Base-by-base conservation (phyloP, 1,140 invertebrate species). In the Orchesella cincta region DNA sequence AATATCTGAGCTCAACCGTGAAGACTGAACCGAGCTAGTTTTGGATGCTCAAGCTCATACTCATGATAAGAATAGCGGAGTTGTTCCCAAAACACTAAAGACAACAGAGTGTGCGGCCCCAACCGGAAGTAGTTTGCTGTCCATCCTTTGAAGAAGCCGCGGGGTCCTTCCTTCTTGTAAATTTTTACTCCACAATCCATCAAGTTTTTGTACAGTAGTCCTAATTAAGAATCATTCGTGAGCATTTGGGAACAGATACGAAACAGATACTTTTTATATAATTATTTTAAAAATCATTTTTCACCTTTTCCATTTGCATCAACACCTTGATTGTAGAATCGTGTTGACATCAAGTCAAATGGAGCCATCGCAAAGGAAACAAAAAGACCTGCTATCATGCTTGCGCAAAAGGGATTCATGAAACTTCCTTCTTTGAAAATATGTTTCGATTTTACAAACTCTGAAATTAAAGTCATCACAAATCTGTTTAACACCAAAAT, bases 331-430 rank as follows among this genome's bases (percentile, higher is more conserved):
- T 97, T 97, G 80, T 96, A 97, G 14, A 98, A 86, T 64, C 95
- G 88, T 0, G 94, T 96, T 0, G 94, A 92, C 51, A 97, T 89
- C 0, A 96, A 92, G 86, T 98, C 95, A 81, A 96, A 94, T 0
- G 95, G 95, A 31, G 94, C 95, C 87, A 96, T 94, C 51, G 90
- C 90, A 0, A 94, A 73, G 0, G 92, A 92, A 83, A 96, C 93
- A n/a, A 92, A 89, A 16, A 93, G 84, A 0, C 94, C 94, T 20
- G 93, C 93, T 12, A 94, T 85, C 82, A 93, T 89, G 33, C 93
- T 92, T 1, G 92, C 91, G 14, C 89, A 81, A 81, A 97, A 92
- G 12, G 0, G 93, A 92, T 86, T n/a, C 90, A 89, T 20, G 88
- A 89, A 86, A 31, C 81, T 77, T 36, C 29, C 67, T 39, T 78